Evolutionary conservation across 2,113 vertebrate genomes (phyloP).

Genomic region (Nycticorax nycticorax): DNA sequence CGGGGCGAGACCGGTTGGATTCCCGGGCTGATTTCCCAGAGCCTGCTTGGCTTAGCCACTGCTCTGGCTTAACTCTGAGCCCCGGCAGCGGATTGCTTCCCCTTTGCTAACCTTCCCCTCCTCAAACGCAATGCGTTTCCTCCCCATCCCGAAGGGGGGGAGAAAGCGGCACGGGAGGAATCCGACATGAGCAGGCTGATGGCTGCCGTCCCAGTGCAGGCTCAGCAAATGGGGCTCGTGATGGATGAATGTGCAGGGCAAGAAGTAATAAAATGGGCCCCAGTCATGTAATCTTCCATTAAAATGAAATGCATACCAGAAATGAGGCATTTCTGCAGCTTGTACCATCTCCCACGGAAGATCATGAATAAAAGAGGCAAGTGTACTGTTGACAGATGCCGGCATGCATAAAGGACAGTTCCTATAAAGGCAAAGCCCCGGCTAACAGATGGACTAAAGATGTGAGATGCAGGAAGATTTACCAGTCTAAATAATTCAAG

Average conservation of each 20-base stretch:
- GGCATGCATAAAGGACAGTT: constrained; percentile 79
- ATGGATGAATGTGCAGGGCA: constrained; percentile 72
- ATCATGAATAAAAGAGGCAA: constrained; percentile 79
- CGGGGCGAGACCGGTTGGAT: background rate
- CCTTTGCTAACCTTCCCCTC: constrained; percentile 22
- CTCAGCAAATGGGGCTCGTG: constrained; percentile 69
- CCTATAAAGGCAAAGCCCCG: constrained; percentile 76
- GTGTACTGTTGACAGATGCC: constrained; percentile 79
- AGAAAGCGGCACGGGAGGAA: constrained; percentile 20
- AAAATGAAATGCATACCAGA: constrained; percentile 78
- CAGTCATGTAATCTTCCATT: constrained; percentile 77
- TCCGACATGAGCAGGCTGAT: constrained; percentile 43
- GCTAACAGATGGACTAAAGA: constrained; percentile 85
- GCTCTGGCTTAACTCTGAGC: background rate
- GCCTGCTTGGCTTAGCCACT: background rate
- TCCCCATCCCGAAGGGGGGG: background rate
- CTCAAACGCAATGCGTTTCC: background rate
- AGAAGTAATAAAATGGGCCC: constrained; percentile 77
- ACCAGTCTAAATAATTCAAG: constrained; percentile 83
- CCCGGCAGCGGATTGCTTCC: background rate
- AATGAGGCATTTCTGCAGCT: constrained; percentile 72
- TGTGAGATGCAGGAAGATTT: constrained; percentile 83
- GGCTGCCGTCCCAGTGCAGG: constrained; percentile 54
- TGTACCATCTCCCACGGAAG: constrained; percentile 74
- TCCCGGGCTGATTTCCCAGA: background rate